Conservation (phyloP, 2,797 vertebrate species). For the Argentina silus region DNA sequence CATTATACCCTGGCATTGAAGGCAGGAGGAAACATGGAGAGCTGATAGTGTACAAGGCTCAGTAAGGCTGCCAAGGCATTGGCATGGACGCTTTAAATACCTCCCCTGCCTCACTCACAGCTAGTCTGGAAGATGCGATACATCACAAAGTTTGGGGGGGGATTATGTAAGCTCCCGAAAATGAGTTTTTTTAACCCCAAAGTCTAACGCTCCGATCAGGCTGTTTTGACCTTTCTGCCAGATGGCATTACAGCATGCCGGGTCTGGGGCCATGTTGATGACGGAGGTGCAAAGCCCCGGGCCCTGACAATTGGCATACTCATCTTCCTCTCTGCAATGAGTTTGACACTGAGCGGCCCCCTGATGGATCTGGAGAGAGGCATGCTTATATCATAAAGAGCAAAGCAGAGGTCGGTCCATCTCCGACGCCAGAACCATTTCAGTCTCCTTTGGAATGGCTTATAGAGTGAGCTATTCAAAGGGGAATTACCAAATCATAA, state of each 20-base stretch:
- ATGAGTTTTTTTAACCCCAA: conserved; percentile 42
- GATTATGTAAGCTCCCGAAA: conserved; percentile 29
- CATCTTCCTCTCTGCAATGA: conserved; percentile 40
- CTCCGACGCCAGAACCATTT: conserved; percentile 19
- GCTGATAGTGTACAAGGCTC: neutral
- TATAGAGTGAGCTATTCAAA: neutral
- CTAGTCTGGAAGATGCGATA: conserved; percentile 17
- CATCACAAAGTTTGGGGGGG: conserved; percentile 2
- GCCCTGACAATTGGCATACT: conserved; percentile 46
- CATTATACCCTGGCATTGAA: conserved; percentile 7
- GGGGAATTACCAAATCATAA: neutral
- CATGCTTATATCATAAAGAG: conserved; percentile 35
- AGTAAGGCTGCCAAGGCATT: conserved; percentile 14
- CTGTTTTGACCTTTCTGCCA: conserved; percentile 67
- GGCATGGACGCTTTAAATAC: conserved; percentile 22
- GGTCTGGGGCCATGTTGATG: conserved; percentile 41
- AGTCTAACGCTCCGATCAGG: conserved; percentile 40
- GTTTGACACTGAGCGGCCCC: conserved; percentile 40
- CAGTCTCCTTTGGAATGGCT: neutral
- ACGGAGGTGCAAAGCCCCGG: conserved; percentile 34
- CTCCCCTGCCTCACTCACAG: conserved; percentile 9
- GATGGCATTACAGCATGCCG: conserved; percentile 57
- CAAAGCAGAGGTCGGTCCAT: conserved; percentile 2
- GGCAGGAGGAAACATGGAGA: neutral
- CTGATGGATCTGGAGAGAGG: conserved; percentile 32